These are phyloP conservation scores for Ciona savignyi DNA, from an alignment of 23 tunicate genomes.

Conservation along the genomic window DNA sequence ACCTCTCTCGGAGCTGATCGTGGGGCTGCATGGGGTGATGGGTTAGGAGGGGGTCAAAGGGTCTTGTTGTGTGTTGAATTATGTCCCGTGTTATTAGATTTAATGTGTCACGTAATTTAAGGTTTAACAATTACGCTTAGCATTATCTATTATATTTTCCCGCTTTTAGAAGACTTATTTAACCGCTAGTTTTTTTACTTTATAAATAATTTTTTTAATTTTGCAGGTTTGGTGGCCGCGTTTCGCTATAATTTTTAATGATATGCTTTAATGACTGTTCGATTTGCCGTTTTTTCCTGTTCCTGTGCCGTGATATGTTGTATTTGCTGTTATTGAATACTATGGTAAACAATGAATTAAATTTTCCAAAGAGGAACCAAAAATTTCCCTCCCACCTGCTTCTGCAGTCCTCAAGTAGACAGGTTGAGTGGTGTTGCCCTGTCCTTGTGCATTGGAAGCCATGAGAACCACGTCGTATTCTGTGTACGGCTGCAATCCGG, in stretches of 20 bases:
- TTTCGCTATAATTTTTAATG: too few relatives aligned
- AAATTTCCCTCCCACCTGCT: slow-evolving; percentile 31
- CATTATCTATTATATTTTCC: neutral
- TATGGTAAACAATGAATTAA: too few relatives aligned
- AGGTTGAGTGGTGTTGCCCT: slow-evolving; percentile 46
- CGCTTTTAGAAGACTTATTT: neutral
- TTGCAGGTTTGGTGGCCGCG: too few relatives aligned
- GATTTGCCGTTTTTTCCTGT: too few relatives aligned
- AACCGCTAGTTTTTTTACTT: neutral
- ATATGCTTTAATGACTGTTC: too few relatives aligned
- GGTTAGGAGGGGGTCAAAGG: neutral
- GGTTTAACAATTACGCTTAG: neutral
- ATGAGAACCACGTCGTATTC: slow-evolving; percentile 55
- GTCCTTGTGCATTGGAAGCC: slow-evolving; percentile 63
- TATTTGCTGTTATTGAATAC: too few relatives aligned
- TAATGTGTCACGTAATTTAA: neutral
- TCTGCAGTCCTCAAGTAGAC: slow-evolving; percentile 48
- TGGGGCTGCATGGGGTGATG: slow-evolving; percentile 72
- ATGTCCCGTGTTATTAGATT: too few relatives aligned
- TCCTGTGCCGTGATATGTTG: too few relatives aligned
- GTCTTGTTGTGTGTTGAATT: too few relatives aligned
- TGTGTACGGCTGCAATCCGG: slow-evolving; percentile 51
- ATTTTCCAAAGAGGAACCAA: neutral
- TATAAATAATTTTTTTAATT: neutral
- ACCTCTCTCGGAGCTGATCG: slow-evolving; percentile 33